These are phyloP conservation scores for Microtus obscurus DNA, from an alignment of 2,797 vertebrate genomes.

Conservation along the genomic window DNA sequence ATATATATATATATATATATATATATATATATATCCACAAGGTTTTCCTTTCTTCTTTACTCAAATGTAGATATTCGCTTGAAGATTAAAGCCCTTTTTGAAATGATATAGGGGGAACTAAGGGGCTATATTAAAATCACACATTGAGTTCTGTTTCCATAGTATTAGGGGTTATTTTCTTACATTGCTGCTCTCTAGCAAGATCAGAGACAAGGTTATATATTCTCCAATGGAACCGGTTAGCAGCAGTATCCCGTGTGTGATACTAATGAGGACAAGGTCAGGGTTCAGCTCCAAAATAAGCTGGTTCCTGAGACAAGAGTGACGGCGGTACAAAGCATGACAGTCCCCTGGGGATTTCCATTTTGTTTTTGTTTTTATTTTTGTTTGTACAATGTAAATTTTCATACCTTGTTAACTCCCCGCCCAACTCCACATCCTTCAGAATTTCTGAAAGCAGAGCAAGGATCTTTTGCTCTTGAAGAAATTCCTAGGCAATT, in stretches of 20 bases:
- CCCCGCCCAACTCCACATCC: neutral
- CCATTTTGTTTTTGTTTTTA: neutral
- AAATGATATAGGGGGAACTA: conserved; percentile 52
- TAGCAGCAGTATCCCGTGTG: conserved; percentile 16
- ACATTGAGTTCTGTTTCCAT: conserved; percentile 31
- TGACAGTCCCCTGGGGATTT: neutral
- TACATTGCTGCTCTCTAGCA: conserved; percentile 59
- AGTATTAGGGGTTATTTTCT: conserved; percentile 64
- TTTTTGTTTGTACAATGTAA: conserved; percentile 14
- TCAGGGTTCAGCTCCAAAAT: conserved; percentile 71
- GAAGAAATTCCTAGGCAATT: conserved; percentile 38
- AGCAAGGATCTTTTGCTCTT: neutral
- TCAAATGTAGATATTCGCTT: conserved; percentile 60
- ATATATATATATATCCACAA: neutral
- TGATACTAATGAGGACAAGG: conserved; percentile 75
- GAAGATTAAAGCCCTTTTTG: conserved; percentile 77
- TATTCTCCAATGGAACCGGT: conserved; percentile 65
- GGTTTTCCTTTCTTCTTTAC: conserved; percentile 56
- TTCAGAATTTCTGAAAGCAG: conserved; percentile 20
- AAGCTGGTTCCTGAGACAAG: conserved; percentile 38
- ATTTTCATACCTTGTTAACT: conserved; percentile 38
- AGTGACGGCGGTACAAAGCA: neutral
- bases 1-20: neutral
- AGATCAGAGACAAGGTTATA: conserved; percentile 77
- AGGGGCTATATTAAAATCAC: conserved; percentile 65